Evolutionary conservation across 2,797 vertebrate species (phyloP).

Genomic region (Poecilia picta): DNA sequence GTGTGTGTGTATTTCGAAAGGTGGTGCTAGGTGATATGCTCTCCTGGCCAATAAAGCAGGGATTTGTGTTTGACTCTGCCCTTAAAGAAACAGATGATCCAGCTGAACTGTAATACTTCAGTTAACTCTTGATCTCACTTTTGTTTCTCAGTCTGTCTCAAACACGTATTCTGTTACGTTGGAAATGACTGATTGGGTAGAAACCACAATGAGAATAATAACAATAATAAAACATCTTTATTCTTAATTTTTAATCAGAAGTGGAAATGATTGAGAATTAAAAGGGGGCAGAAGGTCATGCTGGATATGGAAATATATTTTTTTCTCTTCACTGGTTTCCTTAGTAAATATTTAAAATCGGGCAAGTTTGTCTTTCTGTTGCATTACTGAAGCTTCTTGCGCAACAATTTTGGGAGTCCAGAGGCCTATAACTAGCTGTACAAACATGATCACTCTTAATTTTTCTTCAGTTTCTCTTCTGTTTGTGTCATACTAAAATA

Average conservation of each 20-base stretch:
- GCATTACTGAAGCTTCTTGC: not conserved
- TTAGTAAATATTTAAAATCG: not conserved
- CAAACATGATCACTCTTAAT: not conserved
- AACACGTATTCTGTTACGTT: not conserved
- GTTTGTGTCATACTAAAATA: not conserved
- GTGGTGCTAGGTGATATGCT: conserved; percentile 74
- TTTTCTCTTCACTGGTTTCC: not conserved
- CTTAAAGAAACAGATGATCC: conserved; percentile 80
- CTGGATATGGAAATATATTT: not conserved
- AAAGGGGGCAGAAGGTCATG: not conserved
- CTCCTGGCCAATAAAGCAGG: conserved; percentile 73
- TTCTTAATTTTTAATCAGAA: not conserved
- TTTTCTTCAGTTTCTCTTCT: not conserved
- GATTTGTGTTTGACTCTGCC: conserved; percentile 75
- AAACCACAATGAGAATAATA: not conserved
- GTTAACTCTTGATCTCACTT: conserved; percentile 34
- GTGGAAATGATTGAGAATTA: not conserved
- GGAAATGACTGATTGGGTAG: not conserved
- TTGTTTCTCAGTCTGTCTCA: conserved; percentile 10
- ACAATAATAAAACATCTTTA: not conserved
- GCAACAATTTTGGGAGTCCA: not conserved
- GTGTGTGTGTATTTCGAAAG: conserved; percentile 79
- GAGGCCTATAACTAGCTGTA: not conserved
- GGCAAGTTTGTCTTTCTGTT: not conserved
- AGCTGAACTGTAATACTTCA: conserved; percentile 63